Evolutionary conservation across 2,888 invertebrate species (phyloP), one percentile per base, ranked within the genome.

Genomic region (Cephus nigrinus): DNA sequence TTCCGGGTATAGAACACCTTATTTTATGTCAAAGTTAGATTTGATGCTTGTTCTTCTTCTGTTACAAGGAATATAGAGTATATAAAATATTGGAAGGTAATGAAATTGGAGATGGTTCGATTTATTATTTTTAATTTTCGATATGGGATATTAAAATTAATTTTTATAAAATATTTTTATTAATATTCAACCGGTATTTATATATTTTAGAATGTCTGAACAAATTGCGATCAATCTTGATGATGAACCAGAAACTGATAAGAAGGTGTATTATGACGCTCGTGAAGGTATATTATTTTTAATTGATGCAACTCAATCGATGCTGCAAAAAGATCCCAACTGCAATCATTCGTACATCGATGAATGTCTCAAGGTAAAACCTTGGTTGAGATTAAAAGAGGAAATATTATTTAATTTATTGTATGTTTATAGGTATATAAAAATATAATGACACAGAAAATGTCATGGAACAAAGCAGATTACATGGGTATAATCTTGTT

Each of bases 401-500:
- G n/a, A 72, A 73, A 71, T 74, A n/a, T 34, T 68, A 74, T 68
- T 74, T 31, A 69, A 11, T 15, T 77, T 68, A 32, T 76, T 31
- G 31, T 68, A 15, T 76, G 31, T 69, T 40, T 71, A 12, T 69
- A 71, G 73, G 72, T 78, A 36, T 87, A 84, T 32, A 80, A 76
- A 33, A 78, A 84, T 32, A 84, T 87, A 30, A 79, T 88, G 4
- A 79, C 80, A 1, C 80, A 85, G 32, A 87, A 88, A 73, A 76
- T 87, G 55, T 76, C 80, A 11, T 85, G 84, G 84, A 85, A 82
- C 74, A 85, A 75, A 75, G 75, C 81, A 68, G 86, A 88, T 81
- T 86, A 83, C 83, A 85, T 85, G 83, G 86, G 86, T 11, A 73
- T 88, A 35, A 75, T 83, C 12, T 75, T 88, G 2, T 84, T 86